phyloP scores from a whole-genome alignment of 2,888 invertebrate species.

The Nebria brevicollis region DNA sequence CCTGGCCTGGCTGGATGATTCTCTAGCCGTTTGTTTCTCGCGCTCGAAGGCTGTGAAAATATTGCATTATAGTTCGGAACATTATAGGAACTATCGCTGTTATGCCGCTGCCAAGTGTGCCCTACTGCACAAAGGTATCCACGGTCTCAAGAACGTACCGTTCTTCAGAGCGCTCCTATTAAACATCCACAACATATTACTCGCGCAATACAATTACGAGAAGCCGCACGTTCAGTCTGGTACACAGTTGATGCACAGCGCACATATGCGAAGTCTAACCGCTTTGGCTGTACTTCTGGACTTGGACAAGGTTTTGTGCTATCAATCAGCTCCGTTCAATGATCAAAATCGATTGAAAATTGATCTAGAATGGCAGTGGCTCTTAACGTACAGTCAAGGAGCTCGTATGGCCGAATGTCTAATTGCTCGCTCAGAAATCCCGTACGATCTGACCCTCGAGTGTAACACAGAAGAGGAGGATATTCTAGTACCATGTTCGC shows the following conservation, averaged over 20 bases:
- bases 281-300: slow-evolving; percentile 67
- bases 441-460: slow-evolving; percentile 57
- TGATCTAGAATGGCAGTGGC: slow-evolving; percentile 68
- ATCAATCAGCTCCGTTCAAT: slow-evolving; percentile 64
- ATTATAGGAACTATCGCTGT: slow-evolving; percentile 62
- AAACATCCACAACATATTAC: slow-evolving; percentile 65
- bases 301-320: slow-evolving; percentile 67
- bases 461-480: slow-evolving; percentile 31
- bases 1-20: slow-evolving; percentile 65
- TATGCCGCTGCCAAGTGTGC: slow-evolving; percentile 65
- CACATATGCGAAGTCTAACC: slow-evolving; percentile 68
- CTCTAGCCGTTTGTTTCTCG: slow-evolving; percentile 66
- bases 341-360: slow-evolving; percentile 57
- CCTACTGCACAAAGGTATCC: slow-evolving; percentile 65
- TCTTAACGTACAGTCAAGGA: slow-evolving; percentile 67
- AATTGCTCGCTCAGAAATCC: slow-evolving; percentile 63
- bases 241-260: slow-evolving; percentile 68
- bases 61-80: slow-evolving; percentile 62
- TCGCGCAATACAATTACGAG: slow-evolving; percentile 67
- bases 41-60: slow-evolving; percentile 67
- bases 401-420: slow-evolving; percentile 68
- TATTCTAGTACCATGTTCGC: slow-evolving; percentile 50
- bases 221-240: slow-evolving; percentile 69
- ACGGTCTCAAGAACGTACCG: slow-evolving; percentile 66
- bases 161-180: slow-evolving; percentile 65